Percentiles rank a stretch among this genome's conserved stretches.
Conservation (phyloP, 1,140 invertebrate species). For the Solenopsis fugax region DNA sequence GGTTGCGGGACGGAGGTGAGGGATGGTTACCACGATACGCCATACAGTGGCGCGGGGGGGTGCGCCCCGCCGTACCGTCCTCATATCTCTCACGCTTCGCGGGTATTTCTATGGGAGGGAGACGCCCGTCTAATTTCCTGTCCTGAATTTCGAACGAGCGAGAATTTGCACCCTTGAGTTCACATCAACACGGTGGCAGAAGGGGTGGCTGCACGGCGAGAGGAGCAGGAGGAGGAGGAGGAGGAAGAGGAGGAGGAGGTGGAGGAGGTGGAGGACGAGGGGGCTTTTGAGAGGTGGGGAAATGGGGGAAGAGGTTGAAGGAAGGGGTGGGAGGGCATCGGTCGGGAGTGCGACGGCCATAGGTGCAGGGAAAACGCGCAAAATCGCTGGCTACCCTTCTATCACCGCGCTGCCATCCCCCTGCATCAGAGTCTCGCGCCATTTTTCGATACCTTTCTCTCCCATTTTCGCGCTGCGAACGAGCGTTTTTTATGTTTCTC, state of each 20-base stretch:
- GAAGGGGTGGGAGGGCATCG: constrained; percentile 41
- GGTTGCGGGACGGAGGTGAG: constrained; percentile 63
- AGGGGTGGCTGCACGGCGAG: constrained; percentile 36
- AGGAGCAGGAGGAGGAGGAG: too few relatives aligned
- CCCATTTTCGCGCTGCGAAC: constrained; percentile 39
- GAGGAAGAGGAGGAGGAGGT: not conserved
- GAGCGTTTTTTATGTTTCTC: constrained; percentile 43
- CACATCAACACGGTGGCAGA: constrained; percentile 78
- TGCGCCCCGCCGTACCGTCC: constrained; percentile 57
- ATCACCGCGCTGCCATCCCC: constrained; percentile 40
- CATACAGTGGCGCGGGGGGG: constrained; percentile 28
- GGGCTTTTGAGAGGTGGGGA: constrained; percentile 5
- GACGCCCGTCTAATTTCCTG: constrained; percentile 86
- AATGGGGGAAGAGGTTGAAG: constrained; percentile 41
- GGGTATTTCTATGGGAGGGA: constrained; percentile 85
- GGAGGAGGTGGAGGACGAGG: too few relatives aligned
- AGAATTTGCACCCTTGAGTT: constrained; percentile 85
- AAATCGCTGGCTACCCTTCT: constrained; percentile 67
- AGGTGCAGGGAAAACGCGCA: constrained; percentile 68
- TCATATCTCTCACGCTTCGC: constrained; percentile 86
- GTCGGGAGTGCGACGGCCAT: constrained; percentile 66
- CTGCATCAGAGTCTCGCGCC: constrained; percentile 60
- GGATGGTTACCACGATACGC: constrained; percentile 73
- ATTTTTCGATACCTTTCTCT: constrained; percentile 73
- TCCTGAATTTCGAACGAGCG: constrained; percentile 86